Evolutionary conservation across 2,797 vertebrate genomes (phyloP).

Genomic region (Malacoraja senta): DNA sequence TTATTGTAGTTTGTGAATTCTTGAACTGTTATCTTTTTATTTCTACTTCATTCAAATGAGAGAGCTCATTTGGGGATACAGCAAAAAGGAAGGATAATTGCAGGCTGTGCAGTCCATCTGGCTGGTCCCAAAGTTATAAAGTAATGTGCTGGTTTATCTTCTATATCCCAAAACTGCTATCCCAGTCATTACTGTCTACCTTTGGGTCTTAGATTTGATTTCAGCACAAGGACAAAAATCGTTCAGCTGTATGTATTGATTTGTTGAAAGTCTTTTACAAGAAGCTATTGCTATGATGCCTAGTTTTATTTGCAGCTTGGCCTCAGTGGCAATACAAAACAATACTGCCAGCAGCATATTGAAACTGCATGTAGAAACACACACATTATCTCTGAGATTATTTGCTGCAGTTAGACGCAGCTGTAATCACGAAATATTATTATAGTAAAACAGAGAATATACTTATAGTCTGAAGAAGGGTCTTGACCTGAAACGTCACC

Average conservation of each 20-base stretch:
- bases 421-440: not conserved
- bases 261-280: slow-evolving; percentile 31
- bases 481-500: too few species aligned
- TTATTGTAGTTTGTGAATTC: not conserved
- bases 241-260: slow-evolving; percentile 24
- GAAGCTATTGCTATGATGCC: not conserved
- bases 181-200: not conserved
- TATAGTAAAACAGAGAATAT: not conserved
- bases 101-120: not conserved
- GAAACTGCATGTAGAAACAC: not conserved
- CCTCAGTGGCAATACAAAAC: not conserved
- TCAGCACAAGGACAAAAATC: slow-evolving; percentile 30
- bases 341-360: not conserved
- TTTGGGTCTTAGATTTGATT: slow-evolving; percentile 11
- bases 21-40: not conserved
- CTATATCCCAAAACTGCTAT: not conserved
- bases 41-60: not conserved
- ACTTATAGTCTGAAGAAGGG: too few species aligned
- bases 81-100: not conserved
- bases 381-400: not conserved
- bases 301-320: slow-evolving; percentile 6
- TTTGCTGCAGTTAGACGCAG: not conserved
- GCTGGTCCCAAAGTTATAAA: not conserved
- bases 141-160: not conserved
- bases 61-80: not conserved